Conservation (phyloP, 2,888 invertebrate species). For the Nephrocerus scutellatus region DNA sequence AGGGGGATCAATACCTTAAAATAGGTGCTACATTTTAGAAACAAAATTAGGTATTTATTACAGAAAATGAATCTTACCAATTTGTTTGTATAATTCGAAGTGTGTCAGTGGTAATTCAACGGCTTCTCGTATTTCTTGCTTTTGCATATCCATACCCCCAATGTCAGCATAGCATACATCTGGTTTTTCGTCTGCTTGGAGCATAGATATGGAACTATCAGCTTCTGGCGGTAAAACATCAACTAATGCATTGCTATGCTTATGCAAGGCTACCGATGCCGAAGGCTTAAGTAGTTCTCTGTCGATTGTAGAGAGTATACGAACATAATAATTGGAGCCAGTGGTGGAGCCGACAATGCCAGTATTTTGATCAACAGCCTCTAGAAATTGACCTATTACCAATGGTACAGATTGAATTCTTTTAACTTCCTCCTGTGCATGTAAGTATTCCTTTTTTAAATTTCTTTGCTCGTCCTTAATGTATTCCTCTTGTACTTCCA, state of each 20-base stretch:
- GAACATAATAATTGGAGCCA: conserved; percentile 98
- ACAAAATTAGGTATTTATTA: too few species aligned
- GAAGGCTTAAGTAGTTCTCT: conserved; percentile 95
- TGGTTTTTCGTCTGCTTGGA: conserved; percentile 95
- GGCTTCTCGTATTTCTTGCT: conserved; percentile 98
- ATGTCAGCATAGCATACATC: conserved; percentile 96
- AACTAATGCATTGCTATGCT: conserved; percentile 99
- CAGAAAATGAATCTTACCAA: conserved; percentile 52
- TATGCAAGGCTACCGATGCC: conserved; percentile 96
- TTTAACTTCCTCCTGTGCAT: conserved; percentile 97
- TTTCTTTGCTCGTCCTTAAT: conserved; percentile 99
- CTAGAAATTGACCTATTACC: conserved; percentile 97
- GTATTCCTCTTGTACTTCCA: conserved; percentile 98
- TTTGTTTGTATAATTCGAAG: conserved; percentile 96
- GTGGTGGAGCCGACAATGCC: conserved; percentile 99
- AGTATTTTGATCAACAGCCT: conserved; percentile 98
- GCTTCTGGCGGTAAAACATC: conserved; percentile 99
- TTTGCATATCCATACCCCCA: conserved; percentile 99
- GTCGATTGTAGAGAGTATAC: conserved; percentile 97
- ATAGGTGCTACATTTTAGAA: too few species aligned
- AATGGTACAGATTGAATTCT: conserved; percentile 98
- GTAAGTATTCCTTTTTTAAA: conserved; percentile 95
- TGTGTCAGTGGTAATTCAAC: conserved; percentile 97
- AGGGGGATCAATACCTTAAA: conserved; percentile 80
- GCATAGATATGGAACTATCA: conserved; percentile 97